Conservation (phyloP, 30 jellyfish, hydroid and myxozoan genomes). For the Turritopsis dohrnii region DNA sequence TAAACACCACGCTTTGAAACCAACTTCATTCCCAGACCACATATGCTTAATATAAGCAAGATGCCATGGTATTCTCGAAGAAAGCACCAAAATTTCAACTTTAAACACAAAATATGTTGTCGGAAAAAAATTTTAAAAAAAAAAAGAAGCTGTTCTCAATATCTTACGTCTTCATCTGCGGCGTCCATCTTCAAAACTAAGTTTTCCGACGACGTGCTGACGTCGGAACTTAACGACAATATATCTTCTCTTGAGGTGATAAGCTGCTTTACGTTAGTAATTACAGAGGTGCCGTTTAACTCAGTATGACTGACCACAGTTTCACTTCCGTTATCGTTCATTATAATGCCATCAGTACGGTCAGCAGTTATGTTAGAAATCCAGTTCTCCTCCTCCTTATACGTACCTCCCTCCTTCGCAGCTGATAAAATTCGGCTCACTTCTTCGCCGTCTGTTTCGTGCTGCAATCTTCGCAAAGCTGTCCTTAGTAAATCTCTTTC, state of each 20-base stretch:
- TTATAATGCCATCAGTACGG: background rate
- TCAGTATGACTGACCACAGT: background rate
- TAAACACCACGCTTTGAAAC: background rate
- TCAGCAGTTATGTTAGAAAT: background rate
- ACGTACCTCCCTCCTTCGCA: too few relatives aligned
- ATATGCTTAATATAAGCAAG: background rate
- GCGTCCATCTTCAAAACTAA: background rate
- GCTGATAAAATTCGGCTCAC: constrained; percentile 16
- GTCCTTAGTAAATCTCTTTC: constrained; percentile 21
- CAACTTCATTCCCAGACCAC: background rate
- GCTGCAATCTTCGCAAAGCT: constrained; percentile 50
- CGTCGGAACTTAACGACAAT: background rate
- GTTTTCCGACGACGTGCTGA: background rate
- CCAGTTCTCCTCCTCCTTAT: background rate
- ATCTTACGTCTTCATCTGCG: background rate
- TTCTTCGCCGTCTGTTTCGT: constrained; percentile 43
- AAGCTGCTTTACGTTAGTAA: background rate
- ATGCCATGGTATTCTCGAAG: background rate
- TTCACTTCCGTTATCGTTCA: background rate
- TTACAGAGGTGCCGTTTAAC: too few relatives aligned
- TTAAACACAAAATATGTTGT: background rate
- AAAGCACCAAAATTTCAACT: background rate
- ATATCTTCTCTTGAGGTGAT: background rate
- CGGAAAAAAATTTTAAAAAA: too few relatives aligned
- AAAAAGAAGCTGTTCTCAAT: background rate